Evolutionary conservation across 2,888 invertebrate species (phyloP).

Genomic region (Meiosimyza platycephala): DNA sequence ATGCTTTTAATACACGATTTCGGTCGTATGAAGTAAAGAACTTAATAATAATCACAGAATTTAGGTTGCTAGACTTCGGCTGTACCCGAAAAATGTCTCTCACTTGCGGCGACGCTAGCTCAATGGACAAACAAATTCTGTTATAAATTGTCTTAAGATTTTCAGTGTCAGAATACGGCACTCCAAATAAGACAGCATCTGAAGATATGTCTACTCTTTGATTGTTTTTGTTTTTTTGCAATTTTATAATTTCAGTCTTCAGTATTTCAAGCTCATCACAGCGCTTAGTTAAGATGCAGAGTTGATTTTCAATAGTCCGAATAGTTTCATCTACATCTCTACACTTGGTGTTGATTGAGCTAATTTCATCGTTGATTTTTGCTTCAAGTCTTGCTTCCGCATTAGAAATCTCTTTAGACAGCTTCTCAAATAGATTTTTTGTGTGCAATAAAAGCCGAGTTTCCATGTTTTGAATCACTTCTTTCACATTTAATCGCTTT

Average conservation of each 20-base stretch:
- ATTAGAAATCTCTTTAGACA: background rate
- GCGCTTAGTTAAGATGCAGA: background rate
- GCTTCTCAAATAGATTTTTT: background rate
- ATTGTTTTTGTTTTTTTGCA: no score
- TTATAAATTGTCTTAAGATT: background rate
- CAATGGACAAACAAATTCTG: background rate
- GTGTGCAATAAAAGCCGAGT: background rate
- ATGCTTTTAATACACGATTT: no score
- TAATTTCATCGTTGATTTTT: background rate
- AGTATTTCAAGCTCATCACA: background rate
- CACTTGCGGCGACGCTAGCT: background rate
- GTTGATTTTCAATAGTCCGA: background rate
- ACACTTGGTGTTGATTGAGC: background rate
- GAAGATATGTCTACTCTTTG: background rate
- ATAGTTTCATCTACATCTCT: background rate
- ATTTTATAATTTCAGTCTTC: no score
- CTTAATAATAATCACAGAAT: no score
- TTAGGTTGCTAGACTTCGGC: background rate
- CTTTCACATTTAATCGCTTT: background rate
- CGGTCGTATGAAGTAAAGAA: no score
- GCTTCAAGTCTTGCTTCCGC: background rate
- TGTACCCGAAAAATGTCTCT: constrained; percentile 9
- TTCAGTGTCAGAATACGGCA: background rate
- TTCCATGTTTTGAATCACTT: background rate
- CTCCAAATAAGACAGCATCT: constrained; percentile 3